phyloP scores from a whole-genome alignment of 2,888 invertebrate species.

The Spodoptera littoralis region DNA sequence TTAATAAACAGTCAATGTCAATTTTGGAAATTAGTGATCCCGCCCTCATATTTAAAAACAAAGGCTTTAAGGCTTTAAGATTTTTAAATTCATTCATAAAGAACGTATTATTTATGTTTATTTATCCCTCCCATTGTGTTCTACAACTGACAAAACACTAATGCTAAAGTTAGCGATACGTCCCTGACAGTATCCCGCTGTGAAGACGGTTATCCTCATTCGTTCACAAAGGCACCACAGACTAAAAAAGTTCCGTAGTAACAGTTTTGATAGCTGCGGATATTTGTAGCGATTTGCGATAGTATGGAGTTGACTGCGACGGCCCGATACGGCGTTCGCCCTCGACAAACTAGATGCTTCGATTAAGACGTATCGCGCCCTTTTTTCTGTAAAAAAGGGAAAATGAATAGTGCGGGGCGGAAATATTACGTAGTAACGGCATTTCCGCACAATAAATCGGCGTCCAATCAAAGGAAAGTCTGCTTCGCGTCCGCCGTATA shows the following conservation, averaged over 20 bases:
- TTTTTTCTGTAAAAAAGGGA: constrained; percentile 87
- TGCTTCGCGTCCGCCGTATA: constrained; percentile 76
- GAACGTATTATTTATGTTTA: not conserved
- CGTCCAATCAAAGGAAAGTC: constrained; percentile 87
- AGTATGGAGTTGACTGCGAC: constrained; percentile 37
- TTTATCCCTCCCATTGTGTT: constrained; percentile 4
- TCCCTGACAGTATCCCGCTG: constrained; percentile 28
- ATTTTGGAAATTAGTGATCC: too few species aligned
- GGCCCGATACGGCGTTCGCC: constrained; percentile 51
- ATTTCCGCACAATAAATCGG: constrained; percentile 89
- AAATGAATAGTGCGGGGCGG: constrained; percentile 87
- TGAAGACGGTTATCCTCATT: constrained; percentile 32
- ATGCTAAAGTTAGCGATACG: constrained; percentile 26
- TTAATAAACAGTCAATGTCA: too few species aligned
- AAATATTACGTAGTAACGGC: constrained; percentile 88
- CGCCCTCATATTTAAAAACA: too few species aligned
- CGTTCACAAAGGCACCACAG: constrained; percentile 39
- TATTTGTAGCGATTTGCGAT: constrained; percentile 24
- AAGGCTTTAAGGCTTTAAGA: too few species aligned
- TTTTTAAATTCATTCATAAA: not conserved
- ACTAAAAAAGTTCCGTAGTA: constrained; percentile 43
- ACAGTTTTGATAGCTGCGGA: constrained; percentile 30
- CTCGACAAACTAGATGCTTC: constrained; percentile 68
- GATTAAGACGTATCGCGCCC: constrained; percentile 88
- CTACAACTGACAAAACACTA: constrained; percentile 11